These are phyloP conservation scores for Morinoia aosen DNA, from an alignment of 2,888 invertebrate species.

Conservation along the genomic window DNA sequence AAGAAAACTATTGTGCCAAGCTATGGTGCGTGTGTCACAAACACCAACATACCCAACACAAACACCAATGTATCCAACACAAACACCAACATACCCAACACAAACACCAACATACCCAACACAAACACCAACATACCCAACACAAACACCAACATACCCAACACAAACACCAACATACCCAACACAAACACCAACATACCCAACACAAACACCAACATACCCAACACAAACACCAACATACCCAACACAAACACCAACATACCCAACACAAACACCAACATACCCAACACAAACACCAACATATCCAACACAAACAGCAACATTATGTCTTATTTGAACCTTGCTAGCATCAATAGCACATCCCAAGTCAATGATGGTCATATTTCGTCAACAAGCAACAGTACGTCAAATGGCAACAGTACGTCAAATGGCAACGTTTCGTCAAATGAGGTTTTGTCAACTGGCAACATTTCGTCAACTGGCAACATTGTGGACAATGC, in stretches of 20 bases:
- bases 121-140: neutral
- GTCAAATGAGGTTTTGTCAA: no score
- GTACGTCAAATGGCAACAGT: neutral
- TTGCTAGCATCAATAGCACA: neutral
- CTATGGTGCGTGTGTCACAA: no score
- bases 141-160: no score
- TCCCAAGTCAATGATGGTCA: neutral
- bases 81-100: neutral
- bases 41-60: no score
- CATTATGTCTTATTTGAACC: neutral
- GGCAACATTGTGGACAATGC: neutral
- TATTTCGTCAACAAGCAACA: neutral
- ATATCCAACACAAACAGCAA: no score
- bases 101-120: neutral
- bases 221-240: neutral
- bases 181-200: no score
- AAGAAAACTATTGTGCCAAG: neutral
- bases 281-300: no score
- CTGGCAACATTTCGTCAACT: neutral
- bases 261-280: no score
- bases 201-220: neutral
- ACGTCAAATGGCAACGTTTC: no score
- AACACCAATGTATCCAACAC: neutral
- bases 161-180: no score
- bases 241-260: no score